Conservation (phyloP, 2,113 vertebrate species). For the Gasterosteus aculeatus region DNA sequence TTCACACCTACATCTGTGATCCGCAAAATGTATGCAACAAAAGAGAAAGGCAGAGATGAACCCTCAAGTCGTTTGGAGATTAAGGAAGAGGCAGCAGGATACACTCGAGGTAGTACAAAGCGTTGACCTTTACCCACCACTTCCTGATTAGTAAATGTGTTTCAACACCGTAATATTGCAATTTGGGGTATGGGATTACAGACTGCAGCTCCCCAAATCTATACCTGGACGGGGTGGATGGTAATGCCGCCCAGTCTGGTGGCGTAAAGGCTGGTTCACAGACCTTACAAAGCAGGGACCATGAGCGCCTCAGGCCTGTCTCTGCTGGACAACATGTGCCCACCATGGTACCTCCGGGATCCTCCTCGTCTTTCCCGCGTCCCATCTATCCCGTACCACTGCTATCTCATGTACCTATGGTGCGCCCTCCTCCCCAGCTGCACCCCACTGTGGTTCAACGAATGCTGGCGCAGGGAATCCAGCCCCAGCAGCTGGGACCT, state of each 20-base stretch:
- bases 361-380: slow-evolving; percentile 88
- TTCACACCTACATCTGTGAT: slow-evolving; percentile 99
- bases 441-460: slow-evolving; percentile 94
- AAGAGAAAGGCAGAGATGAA: slow-evolving; percentile 95
- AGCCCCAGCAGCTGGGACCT: slow-evolving; percentile 90
- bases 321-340: slow-evolving; percentile 87
- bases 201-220: slow-evolving; percentile 78
- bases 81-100: slow-evolving; percentile 83
- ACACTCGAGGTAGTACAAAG: slow-evolving; percentile 86
- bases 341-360: slow-evolving; percentile 85
- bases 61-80: slow-evolving; percentile 79
- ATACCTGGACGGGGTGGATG: slow-evolving; percentile 81
- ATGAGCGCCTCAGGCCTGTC: slow-evolving; percentile 86
- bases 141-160: not conserved
- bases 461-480: slow-evolving; percentile 93
- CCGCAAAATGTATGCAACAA: slow-evolving; percentile 98
- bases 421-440: slow-evolving; percentile 90
- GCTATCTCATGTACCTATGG: slow-evolving; percentile 91
- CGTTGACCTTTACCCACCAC: not conserved
- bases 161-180: not conserved
- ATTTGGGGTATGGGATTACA: slow-evolving; percentile 47
- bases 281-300: slow-evolving; percentile 87
- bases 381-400: slow-evolving; percentile 94
- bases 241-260: slow-evolving; percentile 81
- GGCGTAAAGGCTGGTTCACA: slow-evolving; percentile 80